Conservation (phyloP, 2,797 vertebrate species). For the Crocodylus rhombifer region DNA sequence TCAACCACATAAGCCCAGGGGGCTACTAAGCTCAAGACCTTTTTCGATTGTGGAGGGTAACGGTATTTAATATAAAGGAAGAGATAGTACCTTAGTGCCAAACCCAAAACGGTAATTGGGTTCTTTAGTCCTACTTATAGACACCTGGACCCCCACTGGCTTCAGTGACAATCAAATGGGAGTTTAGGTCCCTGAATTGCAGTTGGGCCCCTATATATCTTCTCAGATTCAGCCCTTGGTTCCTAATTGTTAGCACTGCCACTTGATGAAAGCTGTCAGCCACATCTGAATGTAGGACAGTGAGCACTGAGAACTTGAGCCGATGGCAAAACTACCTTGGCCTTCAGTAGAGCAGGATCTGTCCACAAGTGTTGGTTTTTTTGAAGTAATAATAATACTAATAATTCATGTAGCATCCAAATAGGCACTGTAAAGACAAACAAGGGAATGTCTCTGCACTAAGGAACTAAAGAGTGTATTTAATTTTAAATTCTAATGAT, state of each 20-base stretch:
- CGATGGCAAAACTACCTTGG: neutral
- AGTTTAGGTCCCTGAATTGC: no score
- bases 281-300: neutral
- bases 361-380: constrained; percentile 16
- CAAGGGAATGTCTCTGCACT: neutral
- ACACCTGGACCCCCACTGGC: no score
- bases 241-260: no score
- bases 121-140: neutral
- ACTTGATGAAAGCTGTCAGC: neutral
- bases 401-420: constrained; percentile 52
- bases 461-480: constrained; percentile 11
- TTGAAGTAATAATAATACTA: constrained; percentile 15
- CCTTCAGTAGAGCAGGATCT: neutral
- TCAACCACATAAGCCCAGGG: no score
- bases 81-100: neutral
- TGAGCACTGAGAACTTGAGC: neutral
- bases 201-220: no score
- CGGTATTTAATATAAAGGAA: neutral
- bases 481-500: constrained; percentile 36
- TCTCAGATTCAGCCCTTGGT: no score
- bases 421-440: constrained; percentile 26
- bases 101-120: neutral
- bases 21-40: no score
- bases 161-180: no score
- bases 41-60: neutral